These are phyloP conservation scores for Parnassius orleans DNA, from an alignment of 2,888 invertebrate species.

Conservation along the genomic window DNA sequence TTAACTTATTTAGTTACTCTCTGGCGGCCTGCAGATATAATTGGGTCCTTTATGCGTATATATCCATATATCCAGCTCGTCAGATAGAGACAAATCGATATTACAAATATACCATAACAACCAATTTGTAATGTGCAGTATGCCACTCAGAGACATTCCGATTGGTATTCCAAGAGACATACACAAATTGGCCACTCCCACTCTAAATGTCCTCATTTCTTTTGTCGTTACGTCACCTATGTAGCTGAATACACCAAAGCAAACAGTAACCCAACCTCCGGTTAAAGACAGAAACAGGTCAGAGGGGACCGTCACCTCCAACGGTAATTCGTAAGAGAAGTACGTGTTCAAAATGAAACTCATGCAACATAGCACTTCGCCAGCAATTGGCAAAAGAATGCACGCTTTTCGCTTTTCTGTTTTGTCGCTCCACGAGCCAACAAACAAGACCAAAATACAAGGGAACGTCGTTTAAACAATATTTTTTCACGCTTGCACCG, in stretches of 20 bases:
- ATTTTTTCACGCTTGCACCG: constrained; percentile 81
- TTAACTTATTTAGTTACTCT: constrained; percentile 55
- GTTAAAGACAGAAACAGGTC: constrained; percentile 80
- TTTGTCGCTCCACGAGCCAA: constrained; percentile 84
- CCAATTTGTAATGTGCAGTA: constrained; percentile 73
- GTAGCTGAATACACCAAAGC: constrained; percentile 83
- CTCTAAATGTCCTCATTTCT: constrained; percentile 82
- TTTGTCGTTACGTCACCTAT: constrained; percentile 82
- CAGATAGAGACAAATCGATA: constrained; percentile 74
- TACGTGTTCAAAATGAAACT: constrained; percentile 79
- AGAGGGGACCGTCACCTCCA: constrained; percentile 78
- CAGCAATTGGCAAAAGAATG: constrained; percentile 79
- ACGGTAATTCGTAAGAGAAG: constrained; percentile 80
- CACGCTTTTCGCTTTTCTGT: constrained; percentile 80
- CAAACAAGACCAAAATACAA: constrained; percentile 77
- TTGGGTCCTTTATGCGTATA: constrained; percentile 69
- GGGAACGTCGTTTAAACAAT: constrained; percentile 80
- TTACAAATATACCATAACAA: constrained; percentile 56
- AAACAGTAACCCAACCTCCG: constrained; percentile 81
- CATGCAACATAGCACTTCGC: constrained; percentile 75
- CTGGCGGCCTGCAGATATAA: constrained; percentile 61
- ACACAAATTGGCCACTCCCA: constrained; percentile 83
- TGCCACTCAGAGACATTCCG: constrained; percentile 81
- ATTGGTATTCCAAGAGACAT: constrained; percentile 82
- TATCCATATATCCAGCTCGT: constrained; percentile 77